Percentiles rank a stretch among this genome's conserved stretches.
These are phyloP conservation scores for Isotomurus palustris DNA, from an alignment of 2,888 invertebrate species.

Conservation along the genomic window DNA sequence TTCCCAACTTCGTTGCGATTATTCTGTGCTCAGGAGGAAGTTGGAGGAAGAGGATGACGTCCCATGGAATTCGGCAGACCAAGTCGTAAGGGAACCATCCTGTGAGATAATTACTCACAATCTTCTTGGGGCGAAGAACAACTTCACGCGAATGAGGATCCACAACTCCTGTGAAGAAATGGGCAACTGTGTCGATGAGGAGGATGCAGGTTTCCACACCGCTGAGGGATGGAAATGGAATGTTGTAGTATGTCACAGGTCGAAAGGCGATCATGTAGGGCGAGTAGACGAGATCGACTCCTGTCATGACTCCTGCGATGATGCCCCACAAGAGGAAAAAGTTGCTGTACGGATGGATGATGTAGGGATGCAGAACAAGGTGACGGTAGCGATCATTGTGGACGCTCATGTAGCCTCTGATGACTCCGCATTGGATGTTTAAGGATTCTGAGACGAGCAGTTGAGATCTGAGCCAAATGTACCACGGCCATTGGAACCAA, in stretches of 20 bases:
- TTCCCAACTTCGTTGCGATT: conserved; percentile 2
- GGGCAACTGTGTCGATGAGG: conserved; percentile 14
- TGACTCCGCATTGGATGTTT: conserved; percentile 14
- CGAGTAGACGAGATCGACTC: conserved; percentile 13
- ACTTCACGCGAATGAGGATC: conserved; percentile 10
- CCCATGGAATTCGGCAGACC: conserved; percentile 14
- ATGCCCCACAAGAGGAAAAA: conserved; percentile 22
- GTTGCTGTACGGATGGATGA: conserved; percentile 28
- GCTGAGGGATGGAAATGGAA: neutral
- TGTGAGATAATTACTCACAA: neutral
- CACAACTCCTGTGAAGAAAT: conserved; percentile 15
- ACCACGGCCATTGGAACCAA: conserved; percentile 16
- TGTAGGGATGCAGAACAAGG: conserved; percentile 15
- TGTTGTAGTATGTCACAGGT: neutral
- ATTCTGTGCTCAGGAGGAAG: neutral
- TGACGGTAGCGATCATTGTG: conserved; percentile 22
- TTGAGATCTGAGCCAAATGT: conserved; percentile 20
- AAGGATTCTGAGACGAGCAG: conserved; percentile 17
- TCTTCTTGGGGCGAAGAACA: conserved; percentile 3
- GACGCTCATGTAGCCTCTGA: conserved; percentile 13
- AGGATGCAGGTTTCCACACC: conserved; percentile 2
- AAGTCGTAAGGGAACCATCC: conserved; percentile 21
- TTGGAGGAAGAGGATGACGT: neutral
- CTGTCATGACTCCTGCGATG: conserved; percentile 10
- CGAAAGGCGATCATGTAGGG: conserved; percentile 23